These are phyloP conservation scores for Triplophysa dalaica DNA, from an alignment of 2,113 vertebrate species.

Conservation along the genomic window DNA sequence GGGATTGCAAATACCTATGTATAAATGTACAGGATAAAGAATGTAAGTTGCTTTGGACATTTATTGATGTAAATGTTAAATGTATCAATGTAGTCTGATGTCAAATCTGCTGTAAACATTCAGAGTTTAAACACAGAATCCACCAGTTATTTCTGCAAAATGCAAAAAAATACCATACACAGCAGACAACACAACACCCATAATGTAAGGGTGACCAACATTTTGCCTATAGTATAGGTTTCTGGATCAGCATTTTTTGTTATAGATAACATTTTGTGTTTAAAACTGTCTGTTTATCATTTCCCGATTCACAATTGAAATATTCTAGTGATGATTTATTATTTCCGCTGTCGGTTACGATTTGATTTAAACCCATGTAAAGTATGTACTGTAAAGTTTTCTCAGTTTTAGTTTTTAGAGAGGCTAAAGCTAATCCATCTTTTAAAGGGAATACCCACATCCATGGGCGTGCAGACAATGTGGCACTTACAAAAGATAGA, in stretches of 20 bases:
- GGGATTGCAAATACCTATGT: too few relatives aligned
- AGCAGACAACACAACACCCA: background rate
- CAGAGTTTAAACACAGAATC: slow-evolving; percentile 20
- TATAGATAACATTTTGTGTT: background rate
- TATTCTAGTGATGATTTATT: too few relatives aligned
- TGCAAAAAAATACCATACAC: background rate
- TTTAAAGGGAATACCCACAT: background rate
- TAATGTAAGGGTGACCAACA: too few relatives aligned
- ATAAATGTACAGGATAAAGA: too few relatives aligned
- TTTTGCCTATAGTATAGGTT: too few relatives aligned
- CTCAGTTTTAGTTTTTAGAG: too few relatives aligned
- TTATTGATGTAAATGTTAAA: background rate
- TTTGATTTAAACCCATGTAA: too few relatives aligned
- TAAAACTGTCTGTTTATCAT: too few relatives aligned
- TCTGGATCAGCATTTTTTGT: background rate
- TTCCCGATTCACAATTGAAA: too few relatives aligned
- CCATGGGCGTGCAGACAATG: slow-evolving; percentile 12
- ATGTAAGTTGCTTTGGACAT: background rate
- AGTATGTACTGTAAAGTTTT: too few relatives aligned
- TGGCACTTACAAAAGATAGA: slow-evolving; percentile 6
- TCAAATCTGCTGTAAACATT: slow-evolving; percentile 12
- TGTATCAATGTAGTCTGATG: slow-evolving; percentile 1
- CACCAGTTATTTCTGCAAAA: background rate
- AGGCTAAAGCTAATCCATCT: too few relatives aligned
- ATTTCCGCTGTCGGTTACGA: too few relatives aligned